phyloP scores from a whole-genome alignment of 2,888 invertebrate species.

The Trichopoda pennipes region DNA sequence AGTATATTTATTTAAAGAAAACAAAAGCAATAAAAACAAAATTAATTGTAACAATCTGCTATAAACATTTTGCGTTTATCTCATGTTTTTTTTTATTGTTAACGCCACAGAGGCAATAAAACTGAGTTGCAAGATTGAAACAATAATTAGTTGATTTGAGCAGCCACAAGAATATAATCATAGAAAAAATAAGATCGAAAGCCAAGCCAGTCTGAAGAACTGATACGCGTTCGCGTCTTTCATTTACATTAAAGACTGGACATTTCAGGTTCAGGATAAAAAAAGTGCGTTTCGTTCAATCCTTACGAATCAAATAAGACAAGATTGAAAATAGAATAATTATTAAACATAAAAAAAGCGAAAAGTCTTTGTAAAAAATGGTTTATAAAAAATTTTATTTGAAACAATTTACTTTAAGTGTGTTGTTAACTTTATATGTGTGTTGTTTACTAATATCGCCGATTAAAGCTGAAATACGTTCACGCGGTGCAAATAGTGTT shows the following conservation, averaged over 20 bases:
- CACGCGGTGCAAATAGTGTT: constrained; percentile 62
- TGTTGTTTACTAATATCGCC: constrained; percentile 36
- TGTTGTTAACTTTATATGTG: constrained; percentile 46
- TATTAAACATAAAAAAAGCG: constrained; percentile 4
- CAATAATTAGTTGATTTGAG: constrained; percentile 79
- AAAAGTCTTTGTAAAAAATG: constrained; percentile 47
- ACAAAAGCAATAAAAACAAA: background rate
- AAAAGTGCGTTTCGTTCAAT: constrained; percentile 44
- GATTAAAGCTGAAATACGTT: constrained; percentile 61
- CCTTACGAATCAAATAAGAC: constrained; percentile 35
- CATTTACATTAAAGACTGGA: constrained; percentile 37
- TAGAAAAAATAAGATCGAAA: constrained; percentile 59
- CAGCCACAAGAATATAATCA: constrained; percentile 72
- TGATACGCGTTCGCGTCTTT: constrained; percentile 64
- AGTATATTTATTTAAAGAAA: constrained; percentile 3
- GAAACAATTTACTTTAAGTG: constrained; percentile 52
- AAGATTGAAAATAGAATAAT: background rate
- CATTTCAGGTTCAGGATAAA: constrained; percentile 50
- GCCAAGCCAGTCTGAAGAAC: constrained; percentile 16
- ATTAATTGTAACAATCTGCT: constrained; percentile 41
- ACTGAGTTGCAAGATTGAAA: constrained; percentile 78
- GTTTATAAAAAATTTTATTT: constrained; percentile 52
- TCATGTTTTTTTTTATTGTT: constrained; percentile 26
- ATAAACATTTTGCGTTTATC: constrained; percentile 22
- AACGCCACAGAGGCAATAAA: constrained; percentile 78